Evolutionary conservation across 2,113 vertebrate genomes (phyloP).

Genomic region (Lophius piscatorius): DNA sequence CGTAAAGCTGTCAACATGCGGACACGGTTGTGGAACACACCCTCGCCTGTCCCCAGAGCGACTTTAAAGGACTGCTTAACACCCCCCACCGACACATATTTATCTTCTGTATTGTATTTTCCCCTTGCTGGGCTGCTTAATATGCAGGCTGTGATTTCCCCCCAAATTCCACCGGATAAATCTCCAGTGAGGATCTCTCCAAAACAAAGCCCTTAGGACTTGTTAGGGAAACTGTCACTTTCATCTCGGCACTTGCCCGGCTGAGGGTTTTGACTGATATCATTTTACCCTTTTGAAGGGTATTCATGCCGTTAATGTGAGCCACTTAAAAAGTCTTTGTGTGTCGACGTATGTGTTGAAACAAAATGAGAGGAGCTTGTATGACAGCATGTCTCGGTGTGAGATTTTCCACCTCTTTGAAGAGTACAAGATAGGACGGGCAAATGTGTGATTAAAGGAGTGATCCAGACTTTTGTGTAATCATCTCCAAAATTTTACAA

Average conservation of each 20-base stretch:
- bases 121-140: constrained; percentile 60
- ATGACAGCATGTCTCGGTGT: constrained; percentile 33
- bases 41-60: constrained; percentile 62
- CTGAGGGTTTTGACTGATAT: constrained; percentile 51
- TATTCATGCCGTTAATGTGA: constrained; percentile 43
- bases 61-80: constrained; percentile 68
- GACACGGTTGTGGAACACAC: constrained; percentile 64
- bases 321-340: constrained; percentile 51
- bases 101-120: constrained; percentile 57
- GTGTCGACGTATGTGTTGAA: constrained; percentile 25
- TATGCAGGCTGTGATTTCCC: constrained; percentile 64
- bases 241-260: constrained; percentile 54
- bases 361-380: constrained; percentile 41
- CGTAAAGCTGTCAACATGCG: constrained; percentile 77
- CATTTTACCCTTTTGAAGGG: constrained; percentile 32
- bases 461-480: constrained; percentile 38
- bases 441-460: constrained; percentile 58
- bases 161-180: constrained; percentile 65
- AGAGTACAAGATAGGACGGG: constrained; percentile 43
- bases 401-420: constrained; percentile 49
- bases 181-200: constrained; percentile 53
- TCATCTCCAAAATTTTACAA: constrained; percentile 40
- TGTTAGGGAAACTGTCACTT: constrained; percentile 64
- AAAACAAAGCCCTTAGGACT: constrained; percentile 71
- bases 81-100: constrained; percentile 61